Conservation (phyloP, 2,113 vertebrate genomes). For the Rynchops niger region DNA sequence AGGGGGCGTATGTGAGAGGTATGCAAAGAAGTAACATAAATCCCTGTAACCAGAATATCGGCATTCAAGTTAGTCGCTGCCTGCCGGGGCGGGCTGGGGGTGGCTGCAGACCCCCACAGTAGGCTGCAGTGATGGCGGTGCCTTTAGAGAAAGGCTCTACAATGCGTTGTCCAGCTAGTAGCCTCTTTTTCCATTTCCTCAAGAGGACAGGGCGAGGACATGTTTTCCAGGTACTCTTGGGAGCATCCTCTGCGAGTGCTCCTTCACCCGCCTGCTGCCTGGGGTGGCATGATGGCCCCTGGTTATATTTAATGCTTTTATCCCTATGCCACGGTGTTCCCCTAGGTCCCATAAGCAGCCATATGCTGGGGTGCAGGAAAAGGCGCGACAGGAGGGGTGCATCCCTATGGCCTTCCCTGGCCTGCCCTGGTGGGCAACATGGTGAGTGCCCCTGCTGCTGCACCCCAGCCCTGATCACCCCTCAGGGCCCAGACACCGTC, state of each 20-base stretch:
- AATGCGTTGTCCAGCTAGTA: background rate
- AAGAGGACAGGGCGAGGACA: background rate
- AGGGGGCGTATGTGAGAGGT: background rate
- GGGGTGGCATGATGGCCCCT: background rate
- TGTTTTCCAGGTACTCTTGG: background rate
- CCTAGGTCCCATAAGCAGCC: background rate
- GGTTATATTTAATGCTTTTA: background rate
- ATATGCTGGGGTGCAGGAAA: background rate
- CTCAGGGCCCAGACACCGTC: background rate
- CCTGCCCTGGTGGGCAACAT: background rate
- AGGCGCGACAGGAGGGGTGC: background rate
- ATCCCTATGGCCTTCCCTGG: background rate
- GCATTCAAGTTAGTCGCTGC: background rate
- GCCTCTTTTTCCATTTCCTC: background rate
- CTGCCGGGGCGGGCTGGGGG: rapidly evolving
- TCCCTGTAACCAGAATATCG: conserved; percentile 21
- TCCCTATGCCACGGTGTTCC: background rate
- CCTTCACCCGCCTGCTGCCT: background rate
- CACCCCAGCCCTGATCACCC: background rate
- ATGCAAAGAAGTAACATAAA: background rate
- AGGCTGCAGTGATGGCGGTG: background rate
- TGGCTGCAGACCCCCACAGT: background rate
- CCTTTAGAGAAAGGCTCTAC: background rate
- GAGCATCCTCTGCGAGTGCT: background rate
- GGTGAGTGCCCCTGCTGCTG: background rate